A percentile compares a stretch with the other conserved stretches of the same genome.
These are phyloP conservation scores for Corythucha ciliata DNA, from an alignment of 2,888 invertebrate species.

Conservation along the genomic window DNA sequence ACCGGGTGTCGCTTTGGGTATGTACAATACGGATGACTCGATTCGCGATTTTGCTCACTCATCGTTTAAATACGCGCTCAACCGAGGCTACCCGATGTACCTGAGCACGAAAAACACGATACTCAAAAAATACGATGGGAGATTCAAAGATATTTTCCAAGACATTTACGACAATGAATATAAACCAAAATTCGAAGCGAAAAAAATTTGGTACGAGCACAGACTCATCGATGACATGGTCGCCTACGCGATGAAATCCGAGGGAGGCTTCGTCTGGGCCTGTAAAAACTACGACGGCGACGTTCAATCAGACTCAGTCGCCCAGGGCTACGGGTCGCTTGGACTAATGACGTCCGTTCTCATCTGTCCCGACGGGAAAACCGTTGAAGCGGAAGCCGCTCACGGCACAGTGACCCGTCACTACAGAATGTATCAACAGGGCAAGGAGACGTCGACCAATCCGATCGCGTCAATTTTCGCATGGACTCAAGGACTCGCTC, in stretches of 20 bases:
- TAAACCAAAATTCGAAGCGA: slow-evolving; percentile 70
- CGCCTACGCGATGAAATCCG: slow-evolving; percentile 93
- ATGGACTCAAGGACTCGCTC: slow-evolving; percentile 89
- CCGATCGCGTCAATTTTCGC: slow-evolving; percentile 99
- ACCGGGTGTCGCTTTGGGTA: slow-evolving; percentile 84
- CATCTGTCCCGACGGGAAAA: slow-evolving; percentile 94
- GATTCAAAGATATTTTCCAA: slow-evolving; percentile 95
- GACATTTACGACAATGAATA: slow-evolving; percentile 86
- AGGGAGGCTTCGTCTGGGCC: slow-evolving; percentile 99
- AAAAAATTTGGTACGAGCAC: slow-evolving; percentile 95
- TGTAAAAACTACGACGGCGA: slow-evolving; percentile 99
- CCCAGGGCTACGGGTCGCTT: slow-evolving; percentile 91
- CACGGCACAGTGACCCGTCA: slow-evolving; percentile 95
- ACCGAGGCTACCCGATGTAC: slow-evolving; percentile 78
- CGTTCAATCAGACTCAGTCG: slow-evolving; percentile 96
- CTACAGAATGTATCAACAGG: slow-evolving; percentile 79
- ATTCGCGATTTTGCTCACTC: slow-evolving; percentile 89
- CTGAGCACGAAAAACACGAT: slow-evolving; percentile 96
- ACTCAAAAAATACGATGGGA: slow-evolving; percentile 89
- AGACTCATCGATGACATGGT: slow-evolving; percentile 99
- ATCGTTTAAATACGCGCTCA: slow-evolving; percentile 82
- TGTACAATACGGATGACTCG: slow-evolving; percentile 95
- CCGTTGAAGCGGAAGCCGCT: slow-evolving; percentile 96
- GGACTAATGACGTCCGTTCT: slow-evolving; percentile 98
- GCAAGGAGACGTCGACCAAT: slow-evolving; percentile 97